Evolutionary conservation across 2,888 invertebrate genomes (phyloP).

Genomic region (Trichogramma evanescens): DNA sequence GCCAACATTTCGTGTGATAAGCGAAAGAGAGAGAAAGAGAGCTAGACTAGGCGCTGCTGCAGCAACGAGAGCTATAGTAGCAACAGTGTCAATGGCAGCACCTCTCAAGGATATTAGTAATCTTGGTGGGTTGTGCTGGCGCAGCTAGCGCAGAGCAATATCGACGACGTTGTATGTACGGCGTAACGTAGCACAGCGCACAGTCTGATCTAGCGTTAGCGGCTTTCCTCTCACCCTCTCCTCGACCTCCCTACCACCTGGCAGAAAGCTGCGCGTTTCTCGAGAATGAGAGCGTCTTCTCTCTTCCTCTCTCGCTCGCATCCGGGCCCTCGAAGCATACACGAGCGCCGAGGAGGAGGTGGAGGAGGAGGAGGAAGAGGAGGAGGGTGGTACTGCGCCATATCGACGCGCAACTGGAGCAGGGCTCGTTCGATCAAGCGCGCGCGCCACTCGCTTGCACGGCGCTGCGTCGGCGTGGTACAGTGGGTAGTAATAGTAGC

Average conservation of each 20-base stretch:
- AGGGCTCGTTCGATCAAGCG: neutral
- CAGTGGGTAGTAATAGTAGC: neutral
- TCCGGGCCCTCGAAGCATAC: neutral
- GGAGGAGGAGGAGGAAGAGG: neutral
- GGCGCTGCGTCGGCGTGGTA: neutral
- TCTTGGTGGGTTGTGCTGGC: slow-evolving; percentile 32
- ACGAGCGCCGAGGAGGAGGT: too few species aligned
- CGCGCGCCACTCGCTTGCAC: neutral
- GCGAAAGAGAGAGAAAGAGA: too few species aligned
- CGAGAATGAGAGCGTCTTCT: neutral
- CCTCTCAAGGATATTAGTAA: slow-evolving; percentile 48
- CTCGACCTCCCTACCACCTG: slow-evolving; percentile 6
- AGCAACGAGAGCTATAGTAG: too few species aligned
- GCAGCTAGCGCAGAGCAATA: slow-evolving; percentile 36
- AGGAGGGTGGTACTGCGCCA: neutral
- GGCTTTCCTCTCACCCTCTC: slow-evolving; percentile 13
- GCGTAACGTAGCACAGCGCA: too few species aligned
- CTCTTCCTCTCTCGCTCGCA: slow-evolving; percentile 7
- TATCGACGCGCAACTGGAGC: too few species aligned
- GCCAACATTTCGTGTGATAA: slow-evolving; percentile 43
- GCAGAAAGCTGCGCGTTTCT: slow-evolving; percentile 16
- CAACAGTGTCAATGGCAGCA: slow-evolving; percentile 24
- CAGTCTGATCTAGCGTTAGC: too few species aligned
- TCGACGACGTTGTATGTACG: slow-evolving; percentile 32
- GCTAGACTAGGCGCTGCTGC: too few species aligned